Evolutionary conservation across 2,888 invertebrate genomes (phyloP).

Genomic region (Melanostoma scalare): DNA sequence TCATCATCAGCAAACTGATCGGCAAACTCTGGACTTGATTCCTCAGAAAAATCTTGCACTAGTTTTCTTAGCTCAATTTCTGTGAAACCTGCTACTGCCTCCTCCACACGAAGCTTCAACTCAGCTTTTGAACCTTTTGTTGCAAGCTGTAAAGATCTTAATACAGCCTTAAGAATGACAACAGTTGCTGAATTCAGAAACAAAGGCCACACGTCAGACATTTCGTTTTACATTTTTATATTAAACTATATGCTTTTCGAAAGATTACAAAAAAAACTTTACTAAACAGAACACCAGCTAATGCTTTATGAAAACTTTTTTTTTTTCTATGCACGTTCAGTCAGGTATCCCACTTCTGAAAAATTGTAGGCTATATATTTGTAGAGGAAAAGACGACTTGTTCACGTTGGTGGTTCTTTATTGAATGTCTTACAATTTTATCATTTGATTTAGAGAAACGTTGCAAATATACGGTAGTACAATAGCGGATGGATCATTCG

Average conservation of each 20-base stretch:
- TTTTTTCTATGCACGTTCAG: not conserved
- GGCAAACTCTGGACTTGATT: not conserved
- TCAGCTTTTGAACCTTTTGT: slow-evolving; percentile 16
- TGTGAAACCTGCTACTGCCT: not conserved
- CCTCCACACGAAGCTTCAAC: slow-evolving; percentile 2
- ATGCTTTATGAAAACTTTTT: no score
- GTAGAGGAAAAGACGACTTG: not conserved
- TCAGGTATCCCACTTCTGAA: not conserved
- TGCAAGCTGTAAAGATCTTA: not conserved
- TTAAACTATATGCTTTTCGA: not conserved
- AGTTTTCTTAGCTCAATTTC: slow-evolving; percentile 9
- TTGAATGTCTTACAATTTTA: not conserved
- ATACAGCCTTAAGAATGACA: slow-evolving; percentile 2
- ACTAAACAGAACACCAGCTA: no score
- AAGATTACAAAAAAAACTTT: not conserved
- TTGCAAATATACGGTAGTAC: no score
- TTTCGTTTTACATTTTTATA: not conserved
- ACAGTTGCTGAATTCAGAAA: slow-evolving; percentile 10
- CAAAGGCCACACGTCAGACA: not conserved
- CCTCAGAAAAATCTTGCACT: not conserved
- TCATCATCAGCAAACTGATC: not conserved
- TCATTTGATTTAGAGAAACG: no score
- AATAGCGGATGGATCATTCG: no score
- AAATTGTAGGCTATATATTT: not conserved
- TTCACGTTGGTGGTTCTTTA: not conserved